A percentile compares a stretch with the other conserved stretches of the same genome.
These are phyloP conservation scores for Gambusia affinis DNA, from an alignment of 2,113 vertebrate genomes.

Conservation along the genomic window DNA sequence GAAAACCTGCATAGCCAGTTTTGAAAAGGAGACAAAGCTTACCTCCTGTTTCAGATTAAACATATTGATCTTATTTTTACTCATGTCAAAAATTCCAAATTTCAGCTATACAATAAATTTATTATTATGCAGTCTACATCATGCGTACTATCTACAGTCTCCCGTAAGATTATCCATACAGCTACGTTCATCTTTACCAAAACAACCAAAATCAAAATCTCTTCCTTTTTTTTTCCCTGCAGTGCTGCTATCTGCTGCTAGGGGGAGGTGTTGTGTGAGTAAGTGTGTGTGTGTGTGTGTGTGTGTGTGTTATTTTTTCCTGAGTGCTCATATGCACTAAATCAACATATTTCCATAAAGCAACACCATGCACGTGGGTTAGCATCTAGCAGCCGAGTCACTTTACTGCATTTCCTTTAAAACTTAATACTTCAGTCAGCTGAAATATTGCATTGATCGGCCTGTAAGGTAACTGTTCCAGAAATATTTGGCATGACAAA, in stretches of 20 bases:
- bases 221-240: background rate
- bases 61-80: too few species aligned
- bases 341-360: background rate
- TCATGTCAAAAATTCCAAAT: too few species aligned
- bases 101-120: too few species aligned
- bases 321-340: background rate
- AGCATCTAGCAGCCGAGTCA: background rate
- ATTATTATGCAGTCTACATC: too few species aligned
- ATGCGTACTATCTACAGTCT: too few species aligned
- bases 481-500: background rate
- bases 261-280: background rate
- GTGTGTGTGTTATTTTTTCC: background rate
- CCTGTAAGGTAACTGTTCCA: background rate
- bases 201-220: too few species aligned
- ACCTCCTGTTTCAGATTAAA: too few species aligned
- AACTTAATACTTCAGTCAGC: background rate
- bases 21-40: too few species aligned
- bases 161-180: too few species aligned
- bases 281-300: background rate
- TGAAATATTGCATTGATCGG: background rate
- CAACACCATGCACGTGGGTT: background rate
- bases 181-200: too few species aligned
- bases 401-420: background rate
- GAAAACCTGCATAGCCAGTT: too few species aligned
- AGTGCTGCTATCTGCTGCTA: conserved; percentile 11